Conservation (phyloP, 2,113 vertebrate species). For the Psilopsiagon aymara region DNA sequence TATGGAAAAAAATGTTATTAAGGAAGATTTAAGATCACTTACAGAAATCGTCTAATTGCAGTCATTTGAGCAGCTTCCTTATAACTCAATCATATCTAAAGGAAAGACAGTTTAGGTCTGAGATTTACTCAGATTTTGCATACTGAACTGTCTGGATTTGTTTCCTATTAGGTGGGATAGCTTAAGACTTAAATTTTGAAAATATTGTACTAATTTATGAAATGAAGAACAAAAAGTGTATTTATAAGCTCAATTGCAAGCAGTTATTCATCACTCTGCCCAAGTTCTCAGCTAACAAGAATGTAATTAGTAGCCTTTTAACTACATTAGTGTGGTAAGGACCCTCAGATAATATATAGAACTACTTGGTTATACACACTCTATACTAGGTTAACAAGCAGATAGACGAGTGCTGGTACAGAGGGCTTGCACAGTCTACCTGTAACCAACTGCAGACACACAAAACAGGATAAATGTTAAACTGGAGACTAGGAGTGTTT, state of each 20-base stretch:
- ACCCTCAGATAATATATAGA: too few relatives aligned
- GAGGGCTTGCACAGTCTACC: neutral
- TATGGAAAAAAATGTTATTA: neutral
- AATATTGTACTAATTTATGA: fast-evolving
- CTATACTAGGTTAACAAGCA: neutral
- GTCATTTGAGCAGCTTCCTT: neutral
- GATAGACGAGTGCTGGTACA: fast-evolving
- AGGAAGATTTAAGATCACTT: neutral
- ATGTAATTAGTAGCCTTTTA: too few relatives aligned
- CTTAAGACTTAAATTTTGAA: neutral
- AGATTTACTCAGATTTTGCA: neutral
- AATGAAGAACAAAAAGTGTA: neutral
- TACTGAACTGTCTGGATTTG: neutral
- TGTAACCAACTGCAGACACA: too few relatives aligned
- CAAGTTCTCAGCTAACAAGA: too few relatives aligned
- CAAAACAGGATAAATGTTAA: fast-evolving
- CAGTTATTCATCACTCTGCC: too few relatives aligned
- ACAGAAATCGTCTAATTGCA: neutral
- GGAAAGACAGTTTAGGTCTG: neutral
- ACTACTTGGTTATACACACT: too few relatives aligned
- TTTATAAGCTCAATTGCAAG: neutral
- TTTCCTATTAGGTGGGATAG: neutral
- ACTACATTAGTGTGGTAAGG: too few relatives aligned
- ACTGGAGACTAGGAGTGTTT: fast-evolving
- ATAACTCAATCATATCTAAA: neutral